phyloP scores from a whole-genome alignment of 1,140 invertebrate species.

The Pristionchus pacificus region DNA sequence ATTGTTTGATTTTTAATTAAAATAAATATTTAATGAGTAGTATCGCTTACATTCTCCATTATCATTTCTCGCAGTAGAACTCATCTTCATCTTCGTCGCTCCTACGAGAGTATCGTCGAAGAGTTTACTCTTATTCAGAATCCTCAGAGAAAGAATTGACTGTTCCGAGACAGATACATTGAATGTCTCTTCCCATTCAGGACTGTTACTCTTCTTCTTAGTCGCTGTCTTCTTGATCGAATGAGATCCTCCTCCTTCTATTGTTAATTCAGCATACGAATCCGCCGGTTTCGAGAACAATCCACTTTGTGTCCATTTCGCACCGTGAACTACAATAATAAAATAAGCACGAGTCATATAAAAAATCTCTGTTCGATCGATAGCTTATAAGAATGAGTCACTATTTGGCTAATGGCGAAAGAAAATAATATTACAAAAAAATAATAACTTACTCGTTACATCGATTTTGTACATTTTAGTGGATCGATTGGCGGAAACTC shows the following conservation, averaged over 20 bases:
- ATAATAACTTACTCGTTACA: neutral
- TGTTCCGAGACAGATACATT: constrained; percentile 41
- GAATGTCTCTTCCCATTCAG: constrained; percentile 51
- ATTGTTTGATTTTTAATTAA: constrained; percentile 13
- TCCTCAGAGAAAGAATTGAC: constrained; percentile 44
- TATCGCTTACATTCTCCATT: constrained; percentile 49
- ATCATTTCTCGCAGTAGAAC: constrained; percentile 45
- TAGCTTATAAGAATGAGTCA: neutral
- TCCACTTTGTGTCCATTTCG: constrained; percentile 14
- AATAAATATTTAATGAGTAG: constrained; percentile 35
- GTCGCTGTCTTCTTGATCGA: constrained; percentile 29
- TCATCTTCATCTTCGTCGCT: constrained; percentile 40
- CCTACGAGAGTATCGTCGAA: constrained; percentile 49
- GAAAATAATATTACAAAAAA: neutral
- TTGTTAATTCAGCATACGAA: constrained; percentile 41
- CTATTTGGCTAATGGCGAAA: neutral
- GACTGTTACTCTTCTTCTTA: constrained; percentile 47
- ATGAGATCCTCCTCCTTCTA: constrained; percentile 27
- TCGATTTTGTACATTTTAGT: neutral
- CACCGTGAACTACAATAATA: neutral
- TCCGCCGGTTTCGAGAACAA: constrained; percentile 36
- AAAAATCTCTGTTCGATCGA: neutral
- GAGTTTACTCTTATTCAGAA: constrained; percentile 46
- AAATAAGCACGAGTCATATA: neutral
- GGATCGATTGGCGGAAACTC: neutral